Conservation (phyloP, 1,140 invertebrate genomes). For the Calephelis nemesis region DNA sequence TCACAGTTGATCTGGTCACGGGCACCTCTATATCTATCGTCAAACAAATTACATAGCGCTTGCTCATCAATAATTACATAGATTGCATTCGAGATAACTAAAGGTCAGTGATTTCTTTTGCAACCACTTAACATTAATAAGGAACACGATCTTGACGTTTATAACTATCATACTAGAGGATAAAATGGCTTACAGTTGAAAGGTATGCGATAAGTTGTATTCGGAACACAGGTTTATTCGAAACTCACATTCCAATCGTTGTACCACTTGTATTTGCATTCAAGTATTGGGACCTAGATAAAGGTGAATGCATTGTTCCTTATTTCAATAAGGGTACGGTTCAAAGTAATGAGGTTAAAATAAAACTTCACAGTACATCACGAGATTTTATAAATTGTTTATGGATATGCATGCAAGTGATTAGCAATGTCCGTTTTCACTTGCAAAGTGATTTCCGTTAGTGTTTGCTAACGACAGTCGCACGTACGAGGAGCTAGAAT, state of each 20-base stretch:
- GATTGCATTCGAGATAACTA: constrained; percentile 25
- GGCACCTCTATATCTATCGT: background rate
- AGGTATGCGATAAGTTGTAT: constrained; percentile 36
- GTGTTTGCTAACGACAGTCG: background rate
- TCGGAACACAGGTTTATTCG: constrained; percentile 52
- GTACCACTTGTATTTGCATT: constrained; percentile 65
- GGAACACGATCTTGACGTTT: background rate
- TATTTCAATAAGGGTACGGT: constrained; percentile 34
- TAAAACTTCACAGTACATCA: constrained; percentile 29
- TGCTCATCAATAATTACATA: constrained; percentile 31
- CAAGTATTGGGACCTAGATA: constrained; percentile 46
- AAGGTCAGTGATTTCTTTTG: constrained; percentile 49
- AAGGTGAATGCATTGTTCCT: constrained; percentile 35
- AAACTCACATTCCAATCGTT: constrained; percentile 58
- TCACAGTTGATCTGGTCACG: background rate
- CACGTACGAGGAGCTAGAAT: background rate
- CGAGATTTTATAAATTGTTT: constrained; percentile 37
- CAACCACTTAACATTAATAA: constrained; percentile 13
- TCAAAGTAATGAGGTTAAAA: constrained; percentile 27
- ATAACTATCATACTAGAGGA: constrained; percentile 7
- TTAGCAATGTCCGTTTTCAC: constrained; percentile 11
- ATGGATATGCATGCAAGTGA: constrained; percentile 33
- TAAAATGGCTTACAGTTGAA: constrained; percentile 19
- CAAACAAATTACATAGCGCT: constrained; percentile 4
- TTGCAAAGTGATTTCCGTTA: constrained; percentile 14